A percentile compares a stretch with the other conserved stretches of the same genome.
Evolutionary conservation across 2,888 invertebrate genomes (phyloP).

Genomic region (Tetragonisca angustula): DNA sequence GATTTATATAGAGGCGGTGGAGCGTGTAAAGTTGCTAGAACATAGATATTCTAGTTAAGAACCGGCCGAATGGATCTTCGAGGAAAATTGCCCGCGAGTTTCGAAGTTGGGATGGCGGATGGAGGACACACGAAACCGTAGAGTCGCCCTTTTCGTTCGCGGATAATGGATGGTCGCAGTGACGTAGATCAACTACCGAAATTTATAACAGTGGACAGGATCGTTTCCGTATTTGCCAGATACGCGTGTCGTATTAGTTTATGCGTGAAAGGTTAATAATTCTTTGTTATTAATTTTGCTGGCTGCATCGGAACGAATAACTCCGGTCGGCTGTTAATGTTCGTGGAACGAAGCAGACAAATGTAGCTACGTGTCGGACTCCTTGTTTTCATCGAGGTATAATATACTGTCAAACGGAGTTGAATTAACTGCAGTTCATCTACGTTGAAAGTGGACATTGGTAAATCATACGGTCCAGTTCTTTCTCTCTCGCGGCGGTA

Average conservation of each 20-base stretch:
- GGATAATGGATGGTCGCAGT: conserved; percentile 25
- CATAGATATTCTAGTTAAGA: conserved; percentile 66
- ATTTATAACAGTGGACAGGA: conserved; percentile 32
- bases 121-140: neutral
- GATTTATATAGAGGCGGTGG: conserved; percentile 66
- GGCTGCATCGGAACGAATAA: conserved; percentile 1
- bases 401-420: neutral
- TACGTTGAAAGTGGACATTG: neutral
- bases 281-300: conserved; percentile 37
- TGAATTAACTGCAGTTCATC: neutral
- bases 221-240: neutral
- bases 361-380: neutral
- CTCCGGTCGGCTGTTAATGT: conserved; percentile 1
- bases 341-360: neutral
- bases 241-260: conserved; percentile 9
- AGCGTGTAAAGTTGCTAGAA: conserved; percentile 64
- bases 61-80: conserved; percentile 22
- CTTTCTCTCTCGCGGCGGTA: neutral
- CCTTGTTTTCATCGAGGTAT: neutral
- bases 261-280: conserved; percentile 35
- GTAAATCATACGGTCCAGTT: conserved; percentile 15
- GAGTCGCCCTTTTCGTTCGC: conserved; percentile 7
- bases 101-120: conserved; percentile 3
- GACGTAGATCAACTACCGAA: conserved; percentile 38
- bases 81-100: conserved; percentile 39